A percentile compares a stretch with the other conserved stretches of the same genome.
Conservation (phyloP, 2,888 invertebrate genomes). For the Hypomecis atomaria region DNA sequence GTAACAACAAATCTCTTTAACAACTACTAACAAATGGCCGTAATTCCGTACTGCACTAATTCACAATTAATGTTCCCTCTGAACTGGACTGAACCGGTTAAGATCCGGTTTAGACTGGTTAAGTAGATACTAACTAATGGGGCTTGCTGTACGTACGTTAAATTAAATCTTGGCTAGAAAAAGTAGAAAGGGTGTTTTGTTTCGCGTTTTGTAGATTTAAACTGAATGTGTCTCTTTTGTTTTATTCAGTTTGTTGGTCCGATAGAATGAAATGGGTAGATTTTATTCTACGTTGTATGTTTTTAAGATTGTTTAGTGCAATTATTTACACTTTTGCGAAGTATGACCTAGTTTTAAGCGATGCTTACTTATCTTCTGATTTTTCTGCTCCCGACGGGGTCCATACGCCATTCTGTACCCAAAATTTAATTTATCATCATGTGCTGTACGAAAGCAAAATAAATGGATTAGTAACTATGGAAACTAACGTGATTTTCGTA, state of each 20-base stretch:
- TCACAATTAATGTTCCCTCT: slow-evolving; percentile 67
- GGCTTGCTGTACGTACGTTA: slow-evolving; percentile 45
- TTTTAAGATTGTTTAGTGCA: too few relatives aligned
- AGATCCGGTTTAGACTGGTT: slow-evolving; percentile 63
- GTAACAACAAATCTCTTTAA: slow-evolving; percentile 51
- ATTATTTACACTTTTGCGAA: too few relatives aligned
- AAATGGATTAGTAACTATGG: too few relatives aligned
- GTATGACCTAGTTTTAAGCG: too few relatives aligned
- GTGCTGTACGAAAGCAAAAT: too few relatives aligned
- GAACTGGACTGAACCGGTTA: slow-evolving; percentile 47
- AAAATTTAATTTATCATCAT: too few relatives aligned
- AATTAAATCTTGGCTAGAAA: slow-evolving; percentile 46
- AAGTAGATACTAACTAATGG: slow-evolving; percentile 58
- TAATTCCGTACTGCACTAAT: slow-evolving; percentile 63
- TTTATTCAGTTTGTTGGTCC: slow-evolving; percentile 16
- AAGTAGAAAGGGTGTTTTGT: slow-evolving; percentile 35
- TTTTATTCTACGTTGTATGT: too few relatives aligned
- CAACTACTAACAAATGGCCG: slow-evolving; percentile 63
- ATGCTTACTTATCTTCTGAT: too few relatives aligned
- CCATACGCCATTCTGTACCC: too few relatives aligned
- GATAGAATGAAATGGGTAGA: neutral
- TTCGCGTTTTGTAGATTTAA: slow-evolving; percentile 31
- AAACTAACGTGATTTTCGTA: too few relatives aligned
- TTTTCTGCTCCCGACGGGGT: too few relatives aligned
- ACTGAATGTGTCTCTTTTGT: slow-evolving; percentile 11